Evolutionary conservation across 2,113 vertebrate genomes (phyloP), one percentile per base, ranked within the genome.

Genomic region (Todiramphus chloris): DNA sequence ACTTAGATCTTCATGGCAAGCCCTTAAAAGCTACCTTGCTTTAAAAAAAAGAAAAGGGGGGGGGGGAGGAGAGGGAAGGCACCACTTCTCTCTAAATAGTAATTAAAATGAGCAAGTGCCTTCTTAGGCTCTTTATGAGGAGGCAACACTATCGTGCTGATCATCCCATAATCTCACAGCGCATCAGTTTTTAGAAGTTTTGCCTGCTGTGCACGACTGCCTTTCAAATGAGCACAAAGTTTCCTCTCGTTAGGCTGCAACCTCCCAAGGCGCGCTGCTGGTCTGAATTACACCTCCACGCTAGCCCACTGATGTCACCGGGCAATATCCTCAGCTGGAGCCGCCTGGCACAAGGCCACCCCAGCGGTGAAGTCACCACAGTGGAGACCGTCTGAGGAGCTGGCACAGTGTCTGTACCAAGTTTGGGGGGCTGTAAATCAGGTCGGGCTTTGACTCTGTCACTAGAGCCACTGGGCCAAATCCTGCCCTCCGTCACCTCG

Each of bases 1-100:
- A 79, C 93, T 96, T 96, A 96, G 93, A 96, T 97, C 96, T 95
- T 95, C 95, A n/a, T 95, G 91, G 94, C 95, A 91, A 96, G 91
- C 78, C 83, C 72, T 92, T 97, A 93, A 93, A 92, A 88, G 88
- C 84, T 67, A 53, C 90, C 89, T 87, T 86, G 64, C 63, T 89
- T 72, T 1, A 48, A 62, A 73, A 66, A 84, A 62, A 60, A 50
- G 35, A 56, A 14, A 37, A 69, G 9, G 19, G 31, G 77, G 17
- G 6, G 9, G 48, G 24, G 46, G 37, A 69, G 78, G 69, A 75
- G 81, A 64, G 60, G 75, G 64, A 76, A 64, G 56, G 60, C 28
- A 17, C 37, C 4, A 12, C 77, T 23, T 94, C 43, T 60, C 83
- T 88, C 58, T 17, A 4, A 91, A 90, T 80, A n/a, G 41, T 41